Base-by-base conservation (phyloP, 1,140 invertebrate genomes). In the Rhagoletis zephyria region DNA sequence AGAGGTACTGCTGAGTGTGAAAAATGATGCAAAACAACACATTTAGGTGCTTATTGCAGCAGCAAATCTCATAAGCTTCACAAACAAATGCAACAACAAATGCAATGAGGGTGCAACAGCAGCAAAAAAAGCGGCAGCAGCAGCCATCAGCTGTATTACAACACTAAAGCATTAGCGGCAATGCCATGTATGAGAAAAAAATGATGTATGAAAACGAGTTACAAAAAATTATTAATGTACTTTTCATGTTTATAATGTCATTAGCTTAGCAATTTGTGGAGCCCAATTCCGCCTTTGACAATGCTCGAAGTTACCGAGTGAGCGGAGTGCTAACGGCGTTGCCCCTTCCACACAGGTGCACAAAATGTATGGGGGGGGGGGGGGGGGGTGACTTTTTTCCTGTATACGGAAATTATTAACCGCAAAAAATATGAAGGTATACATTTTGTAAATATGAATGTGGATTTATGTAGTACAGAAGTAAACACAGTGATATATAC, bases 171-270 rank as follows among this genome's bases (percentile, higher is more conserved):
- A 81, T 81, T 81, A 81, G 48, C 74, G 9, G n/a, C n/a, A 56
- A 51, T 87, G 90, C 89, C 90, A 90, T 91, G 74, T 81, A 81
- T 56, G n/a, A 7, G n/a, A 19, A 56, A 88, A 91, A 90, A 89
- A 90, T 90, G 88, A 90, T 90, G 88, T 90, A 88, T 87, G 51
- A 87, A 45, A 89, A 89, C 5, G 10, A 87, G n/a, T 61, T 67
- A 64, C 10, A 10, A 65, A 91, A 91, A 90, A 89, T 91, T 91
- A 91, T 91, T 91, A 91, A 91, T 91, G 90, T 90, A 91, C 89
- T 91, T 91, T 91, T 91, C 90, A 91, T 91, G 90, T 91, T 90
- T 91, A 91, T 91, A 91, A 91, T 91, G 91, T 91, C 90, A 91
- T 91, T 91, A 91, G 90, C 90, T 91, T 89, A 90, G 40, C 89